Conservation (phyloP, 1,140 invertebrate genomes). For the Cotesia chilonis region DNA sequence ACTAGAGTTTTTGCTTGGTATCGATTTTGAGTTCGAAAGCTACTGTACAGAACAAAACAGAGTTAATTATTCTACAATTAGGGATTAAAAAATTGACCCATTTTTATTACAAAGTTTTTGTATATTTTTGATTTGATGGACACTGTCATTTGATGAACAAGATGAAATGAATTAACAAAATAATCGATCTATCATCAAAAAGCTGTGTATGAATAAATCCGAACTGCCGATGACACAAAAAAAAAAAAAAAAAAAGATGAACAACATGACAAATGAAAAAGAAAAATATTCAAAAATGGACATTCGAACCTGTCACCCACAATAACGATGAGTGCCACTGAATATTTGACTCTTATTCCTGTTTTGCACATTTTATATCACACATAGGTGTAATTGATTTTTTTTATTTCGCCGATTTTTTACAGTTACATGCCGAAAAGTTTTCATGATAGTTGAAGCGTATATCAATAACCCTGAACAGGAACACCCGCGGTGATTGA, state of each 20-base stretch:
- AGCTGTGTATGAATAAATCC: neutral
- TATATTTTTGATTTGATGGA: too few species aligned
- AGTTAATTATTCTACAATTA: too few species aligned
- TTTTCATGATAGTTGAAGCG: slow-evolving; percentile 12
- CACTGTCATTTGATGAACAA: too few species aligned
- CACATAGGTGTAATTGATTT: neutral
- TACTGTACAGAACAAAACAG: too few species aligned
- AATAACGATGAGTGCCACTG: neutral
- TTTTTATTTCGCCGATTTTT: slow-evolving; percentile 4
- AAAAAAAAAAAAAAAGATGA: neutral
- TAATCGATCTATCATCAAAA: neutral
- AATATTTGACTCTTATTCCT: neutral
- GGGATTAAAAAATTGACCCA: too few species aligned
- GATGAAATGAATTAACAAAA: neutral
- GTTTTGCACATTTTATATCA: neutral
- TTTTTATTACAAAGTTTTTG: too few species aligned
- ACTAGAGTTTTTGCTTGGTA: neutral
- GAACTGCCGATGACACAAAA: slow-evolving; percentile 9
- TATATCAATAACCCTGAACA: slow-evolving; percentile 19
- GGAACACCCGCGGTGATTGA: slow-evolving; percentile 15
- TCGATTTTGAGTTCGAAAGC: too few species aligned
- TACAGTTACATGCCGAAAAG: neutral
- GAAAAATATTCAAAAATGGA: slow-evolving; percentile 11
- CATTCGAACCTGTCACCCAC: slow-evolving; percentile 19
- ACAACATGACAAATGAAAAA: neutral